phyloP scores from a whole-genome alignment of 2,888 invertebrate species.

The Protula sp. region DNA sequence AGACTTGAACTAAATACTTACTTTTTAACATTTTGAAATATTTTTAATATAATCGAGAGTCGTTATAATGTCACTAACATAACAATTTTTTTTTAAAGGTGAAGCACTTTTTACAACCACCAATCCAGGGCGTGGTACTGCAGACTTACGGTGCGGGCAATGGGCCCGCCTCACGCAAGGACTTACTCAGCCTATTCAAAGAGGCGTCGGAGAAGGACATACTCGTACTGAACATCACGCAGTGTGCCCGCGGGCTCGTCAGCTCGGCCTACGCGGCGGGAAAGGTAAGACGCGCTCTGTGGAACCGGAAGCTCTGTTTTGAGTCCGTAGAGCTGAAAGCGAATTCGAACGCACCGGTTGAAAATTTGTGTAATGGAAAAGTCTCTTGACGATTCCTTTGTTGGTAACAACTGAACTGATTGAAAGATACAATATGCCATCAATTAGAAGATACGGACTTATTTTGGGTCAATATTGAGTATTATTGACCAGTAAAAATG shows the following conservation, averaged over 20 bases:
- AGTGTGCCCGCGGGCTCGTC: constrained; percentile 80
- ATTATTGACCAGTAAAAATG: too few relatives aligned
- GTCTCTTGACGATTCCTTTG: too few relatives aligned
- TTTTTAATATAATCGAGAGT: too few relatives aligned
- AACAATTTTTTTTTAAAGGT: constrained; percentile 41
- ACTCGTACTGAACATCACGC: constrained; percentile 85
- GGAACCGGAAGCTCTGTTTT: too few relatives aligned
- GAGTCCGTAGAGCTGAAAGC: background rate
- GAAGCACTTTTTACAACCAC: constrained; percentile 61
- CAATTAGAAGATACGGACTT: too few relatives aligned
- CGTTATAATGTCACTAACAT: too few relatives aligned
- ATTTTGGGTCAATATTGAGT: too few relatives aligned
- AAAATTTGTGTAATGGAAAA: too few relatives aligned
- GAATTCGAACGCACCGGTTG: background rate
- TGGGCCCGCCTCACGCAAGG: constrained; percentile 76
- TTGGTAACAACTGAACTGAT: too few relatives aligned
- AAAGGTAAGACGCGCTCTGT: constrained; percentile 59
- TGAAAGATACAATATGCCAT: too few relatives aligned
- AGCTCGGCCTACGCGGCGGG: constrained; percentile 78
- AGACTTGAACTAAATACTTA: too few relatives aligned
- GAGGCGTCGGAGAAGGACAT: constrained; percentile 68
- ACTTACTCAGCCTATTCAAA: constrained; percentile 68
- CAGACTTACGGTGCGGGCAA: constrained; percentile 94
- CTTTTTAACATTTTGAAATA: too few relatives aligned
- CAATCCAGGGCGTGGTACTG: constrained; percentile 73